These are phyloP conservation scores for Drosophila acutilabella DNA, from an alignment of 2,888 invertebrate species.

Conservation along the genomic window DNA sequence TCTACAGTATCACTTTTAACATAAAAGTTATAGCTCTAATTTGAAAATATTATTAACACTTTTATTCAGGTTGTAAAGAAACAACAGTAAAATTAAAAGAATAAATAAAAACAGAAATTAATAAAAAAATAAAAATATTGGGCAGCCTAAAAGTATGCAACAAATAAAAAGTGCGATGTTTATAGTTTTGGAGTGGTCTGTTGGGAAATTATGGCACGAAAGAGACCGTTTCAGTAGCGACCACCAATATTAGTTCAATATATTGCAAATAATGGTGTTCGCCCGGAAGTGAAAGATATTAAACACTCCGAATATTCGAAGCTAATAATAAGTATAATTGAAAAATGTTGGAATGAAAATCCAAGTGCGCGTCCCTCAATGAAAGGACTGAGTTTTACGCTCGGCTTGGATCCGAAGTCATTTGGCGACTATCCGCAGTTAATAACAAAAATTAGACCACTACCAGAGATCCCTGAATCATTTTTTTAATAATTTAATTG, in stretches of 20 bases:
- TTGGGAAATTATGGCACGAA: slow-evolving; percentile 17
- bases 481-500: background rate
- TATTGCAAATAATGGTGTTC: background rate
- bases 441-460: background rate
- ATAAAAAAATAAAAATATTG: too few relatives aligned
- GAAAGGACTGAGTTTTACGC: background rate
- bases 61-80: too few relatives aligned
- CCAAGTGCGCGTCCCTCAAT: background rate
- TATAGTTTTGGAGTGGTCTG: slow-evolving; percentile 24
- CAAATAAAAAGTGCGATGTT: slow-evolving; percentile 11
- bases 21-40: too few relatives aligned
- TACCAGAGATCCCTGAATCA: background rate
- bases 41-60: too few relatives aligned
- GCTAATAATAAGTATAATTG: background rate
- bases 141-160: too few relatives aligned
- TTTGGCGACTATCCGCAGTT: background rate
- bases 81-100: too few relatives aligned
- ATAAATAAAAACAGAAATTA: too few relatives aligned
- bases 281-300: background rate
- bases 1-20: too few relatives aligned
- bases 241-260: too few relatives aligned
- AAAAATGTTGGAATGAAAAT: background rate
- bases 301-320: background rate
- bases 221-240: too few relatives aligned
- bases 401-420: background rate